Base-by-base conservation (phyloP, 2,797 vertebrate species). In the Macropodus opercularis region DNA sequence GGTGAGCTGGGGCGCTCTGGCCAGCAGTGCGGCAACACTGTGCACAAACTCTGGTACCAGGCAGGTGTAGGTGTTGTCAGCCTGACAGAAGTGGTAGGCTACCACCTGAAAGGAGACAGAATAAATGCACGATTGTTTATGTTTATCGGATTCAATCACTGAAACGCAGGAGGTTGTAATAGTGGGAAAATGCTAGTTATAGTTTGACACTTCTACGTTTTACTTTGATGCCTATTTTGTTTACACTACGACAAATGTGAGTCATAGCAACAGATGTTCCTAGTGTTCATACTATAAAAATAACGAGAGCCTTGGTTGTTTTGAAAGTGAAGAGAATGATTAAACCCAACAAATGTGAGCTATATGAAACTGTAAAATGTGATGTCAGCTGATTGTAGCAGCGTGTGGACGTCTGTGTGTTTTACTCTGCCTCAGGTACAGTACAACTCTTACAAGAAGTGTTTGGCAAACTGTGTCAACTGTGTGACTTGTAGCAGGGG, bases 31-130 rank as follows among this genome's bases (percentile, higher is more conserved):
- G 0, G 97, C 95, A 7, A 97, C 70, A n/a, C 97, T 99, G 90
- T 99, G 98, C 65, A 98, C 98, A 1, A 99, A 97, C 84, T 99
- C 98, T 0, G 98, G 97, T 26, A 99, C 98, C 13, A 99, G 94
- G 73, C 98, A 99, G 0, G 98, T 99, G 90, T 99, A 99, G 0
- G 98, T 96, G 90, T 99, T 99, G 84, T 99, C 98, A 0, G 98
- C 97, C 85, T 99, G 98, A 80, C 98, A 99, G 85, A 98, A 99
- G 83, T 99, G 98, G 72, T 98, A 99, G 8, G 97, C 96, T 34
- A 98, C 95, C 0, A 99, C 98, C 98, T 99, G 77, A 29, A 0
- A 56, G 50, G 42, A 55, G n/a, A 55, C 18, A 63, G 18, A 68
- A 7, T 32, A 31, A 17, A 53, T 6, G 18, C 21, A 55, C 43